Conservation (phyloP, 2,113 vertebrate species). For the Nibea albiflora region DNA sequence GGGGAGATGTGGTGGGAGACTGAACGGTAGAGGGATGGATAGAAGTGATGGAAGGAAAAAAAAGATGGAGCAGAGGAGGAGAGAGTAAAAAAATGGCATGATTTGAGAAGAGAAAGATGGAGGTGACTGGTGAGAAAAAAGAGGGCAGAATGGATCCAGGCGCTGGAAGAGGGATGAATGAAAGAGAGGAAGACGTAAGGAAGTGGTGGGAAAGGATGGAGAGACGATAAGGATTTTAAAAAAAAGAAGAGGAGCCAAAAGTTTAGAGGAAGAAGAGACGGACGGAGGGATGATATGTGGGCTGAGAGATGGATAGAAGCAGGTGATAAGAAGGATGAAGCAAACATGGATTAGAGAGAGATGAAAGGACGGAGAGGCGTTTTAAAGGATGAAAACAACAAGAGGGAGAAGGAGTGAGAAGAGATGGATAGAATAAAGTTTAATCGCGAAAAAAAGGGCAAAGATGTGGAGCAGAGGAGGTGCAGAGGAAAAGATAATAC, state of each 20-base stretch:
- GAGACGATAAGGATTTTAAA: slow-evolving; percentile 32
- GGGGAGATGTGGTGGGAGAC: neutral
- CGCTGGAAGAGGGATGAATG: slow-evolving; percentile 26
- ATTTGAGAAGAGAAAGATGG: no score
- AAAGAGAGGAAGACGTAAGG: neutral
- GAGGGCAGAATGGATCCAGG: slow-evolving; percentile 49
- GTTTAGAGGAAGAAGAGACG: neutral
- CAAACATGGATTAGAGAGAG: neutral
- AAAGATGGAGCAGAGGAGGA: neutral
- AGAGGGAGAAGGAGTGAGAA: slow-evolving; percentile 38
- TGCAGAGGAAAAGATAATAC: neutral
- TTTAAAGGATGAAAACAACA: neutral
- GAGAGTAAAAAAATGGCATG: neutral
- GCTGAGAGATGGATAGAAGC: neutral
- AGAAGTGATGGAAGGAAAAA: neutral
- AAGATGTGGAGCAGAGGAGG: neutral
- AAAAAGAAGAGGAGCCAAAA: neutral
- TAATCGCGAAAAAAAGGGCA: neutral
- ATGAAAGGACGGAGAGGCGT: neutral
- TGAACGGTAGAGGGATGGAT: neutral
- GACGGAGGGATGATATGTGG: neutral
- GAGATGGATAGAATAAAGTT: slow-evolving; percentile 22
- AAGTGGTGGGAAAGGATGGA: neutral
- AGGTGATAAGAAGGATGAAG: neutral
- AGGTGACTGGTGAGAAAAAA: neutral